A percentile compares a stretch with the other conserved stretches of the same genome.
Evolutionary conservation across 37 sponge, comb jelly and placozoan genomes (phyloP).

Genomic region (Oopsacas minuta): DNA sequence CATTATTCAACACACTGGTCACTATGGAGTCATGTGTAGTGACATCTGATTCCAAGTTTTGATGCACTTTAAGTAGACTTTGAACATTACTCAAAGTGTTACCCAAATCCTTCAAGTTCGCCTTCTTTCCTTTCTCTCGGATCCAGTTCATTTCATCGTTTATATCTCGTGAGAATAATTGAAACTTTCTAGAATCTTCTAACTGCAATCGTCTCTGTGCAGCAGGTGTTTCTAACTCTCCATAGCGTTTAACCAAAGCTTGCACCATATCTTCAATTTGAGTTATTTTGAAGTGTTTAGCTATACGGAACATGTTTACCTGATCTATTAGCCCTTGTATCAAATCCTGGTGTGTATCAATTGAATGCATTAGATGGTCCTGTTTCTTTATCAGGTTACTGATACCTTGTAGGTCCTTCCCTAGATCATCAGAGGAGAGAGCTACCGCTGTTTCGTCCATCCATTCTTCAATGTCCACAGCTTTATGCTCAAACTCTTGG

Average conservation of each 20-base stretch:
- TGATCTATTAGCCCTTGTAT: constrained; percentile 61
- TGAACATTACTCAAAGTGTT: constrained; percentile 56
- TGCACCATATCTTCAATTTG: constrained; percentile 70
- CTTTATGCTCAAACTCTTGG: constrained; percentile 57
- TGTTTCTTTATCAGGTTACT: constrained; percentile 72
- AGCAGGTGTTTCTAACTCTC: constrained; percentile 68
- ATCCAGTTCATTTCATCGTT: constrained; percentile 73
- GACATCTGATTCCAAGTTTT: constrained; percentile 61
- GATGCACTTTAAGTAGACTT: constrained; percentile 61
- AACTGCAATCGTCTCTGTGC: constrained; percentile 46
- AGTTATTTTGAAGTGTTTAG: constrained; percentile 70
- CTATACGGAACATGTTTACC: constrained; percentile 54
- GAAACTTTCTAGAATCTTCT: constrained; percentile 56
- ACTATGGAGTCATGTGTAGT: constrained; percentile 49
- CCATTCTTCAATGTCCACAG: constrained; percentile 82
- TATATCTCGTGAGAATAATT: constrained; percentile 62
- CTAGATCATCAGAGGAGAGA: constrained; percentile 76
- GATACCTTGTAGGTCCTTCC: constrained; percentile 66
- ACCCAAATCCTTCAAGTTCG: constrained; percentile 42
- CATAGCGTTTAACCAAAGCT: constrained; percentile 67
- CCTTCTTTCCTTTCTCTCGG: constrained; percentile 53
- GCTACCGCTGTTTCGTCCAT: constrained; percentile 56
- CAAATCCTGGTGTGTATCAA: constrained; percentile 59
- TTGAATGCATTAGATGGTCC: constrained; percentile 71
- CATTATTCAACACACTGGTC: constrained; percentile 27